These are phyloP conservation scores for Achlya flavicornis DNA, from an alignment of 2,888 invertebrate genomes.

Conservation along the genomic window DNA sequence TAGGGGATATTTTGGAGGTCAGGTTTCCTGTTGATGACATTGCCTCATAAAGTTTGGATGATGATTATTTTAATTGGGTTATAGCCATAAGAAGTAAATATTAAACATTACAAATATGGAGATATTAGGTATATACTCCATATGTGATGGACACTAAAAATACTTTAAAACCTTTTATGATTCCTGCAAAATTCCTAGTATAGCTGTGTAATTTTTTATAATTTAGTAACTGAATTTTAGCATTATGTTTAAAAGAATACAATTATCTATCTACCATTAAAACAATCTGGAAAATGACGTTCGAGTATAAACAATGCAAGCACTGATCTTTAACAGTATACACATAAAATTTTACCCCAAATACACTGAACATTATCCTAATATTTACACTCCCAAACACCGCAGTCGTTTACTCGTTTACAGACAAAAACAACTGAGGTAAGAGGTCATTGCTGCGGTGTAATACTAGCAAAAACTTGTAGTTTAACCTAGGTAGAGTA, in stretches of 20 bases:
- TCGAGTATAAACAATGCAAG: not conserved
- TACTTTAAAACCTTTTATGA: no score
- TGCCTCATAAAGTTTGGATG: no score
- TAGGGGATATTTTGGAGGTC: not conserved
- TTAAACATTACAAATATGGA: no score
- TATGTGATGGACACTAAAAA: no score
- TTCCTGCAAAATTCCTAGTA: no score
- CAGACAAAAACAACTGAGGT: not conserved
- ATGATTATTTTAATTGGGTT: no score
- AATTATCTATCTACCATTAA: no score
- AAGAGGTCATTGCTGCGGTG: not conserved
- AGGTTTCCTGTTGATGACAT: not conserved
- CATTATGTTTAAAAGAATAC: no score
- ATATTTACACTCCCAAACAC: not conserved
- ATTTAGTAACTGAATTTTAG: not conserved
- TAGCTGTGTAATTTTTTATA: no score
- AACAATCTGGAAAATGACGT: no score
- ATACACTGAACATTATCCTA: not conserved
- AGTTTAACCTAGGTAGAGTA: not conserved
- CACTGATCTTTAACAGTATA: not conserved
- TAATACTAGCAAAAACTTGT: conserved; percentile 5
- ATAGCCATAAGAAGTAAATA: no score
- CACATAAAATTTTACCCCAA: not conserved
- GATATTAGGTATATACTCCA: no score
- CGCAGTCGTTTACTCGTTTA: not conserved